Evolutionary conservation across 2,888 invertebrate species (phyloP).

Genomic region (Tridacna gigas): DNA sequence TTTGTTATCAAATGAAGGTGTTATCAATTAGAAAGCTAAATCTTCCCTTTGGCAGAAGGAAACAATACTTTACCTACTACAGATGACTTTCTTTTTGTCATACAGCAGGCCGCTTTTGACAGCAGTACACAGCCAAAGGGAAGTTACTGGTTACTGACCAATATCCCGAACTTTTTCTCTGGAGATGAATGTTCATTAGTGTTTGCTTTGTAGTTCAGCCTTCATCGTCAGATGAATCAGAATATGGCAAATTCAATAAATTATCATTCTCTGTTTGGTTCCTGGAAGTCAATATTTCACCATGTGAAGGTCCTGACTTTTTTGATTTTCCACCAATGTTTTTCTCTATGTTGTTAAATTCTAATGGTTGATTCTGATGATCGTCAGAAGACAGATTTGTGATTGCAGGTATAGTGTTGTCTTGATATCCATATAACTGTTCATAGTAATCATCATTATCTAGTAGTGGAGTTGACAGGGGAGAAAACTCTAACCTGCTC

Average conservation of each 20-base stretch:
- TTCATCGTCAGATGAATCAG: conserved; percentile 63
- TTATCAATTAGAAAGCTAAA: no score
- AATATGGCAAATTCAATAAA: conserved; percentile 62
- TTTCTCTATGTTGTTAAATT: background rate
- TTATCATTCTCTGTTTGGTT: background rate
- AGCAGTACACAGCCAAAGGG: no score
- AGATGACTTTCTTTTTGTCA: no score
- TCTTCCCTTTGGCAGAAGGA: no score
- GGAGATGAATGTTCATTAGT: background rate
- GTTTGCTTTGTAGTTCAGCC: background rate
- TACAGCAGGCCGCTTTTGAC: no score
- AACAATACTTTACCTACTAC: no score
- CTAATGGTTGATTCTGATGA: background rate
- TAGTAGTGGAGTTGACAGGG: conserved; percentile 67
- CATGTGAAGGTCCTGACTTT: background rate
- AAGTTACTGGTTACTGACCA: no score
- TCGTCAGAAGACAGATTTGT: background rate
- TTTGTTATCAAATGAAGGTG: no score
- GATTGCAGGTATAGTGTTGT: conserved; percentile 5
- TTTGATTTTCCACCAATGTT: background rate
- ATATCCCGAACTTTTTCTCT: no score
- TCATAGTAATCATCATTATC: conserved; percentile 49
- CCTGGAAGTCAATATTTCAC: background rate
- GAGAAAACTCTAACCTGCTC: conserved; percentile 24
- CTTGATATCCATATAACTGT: conserved; percentile 61